Percentiles rank a stretch among this genome's conserved stretches.
Conservation (phyloP, 2,113 vertebrate species). For the Chionis minor region DNA sequence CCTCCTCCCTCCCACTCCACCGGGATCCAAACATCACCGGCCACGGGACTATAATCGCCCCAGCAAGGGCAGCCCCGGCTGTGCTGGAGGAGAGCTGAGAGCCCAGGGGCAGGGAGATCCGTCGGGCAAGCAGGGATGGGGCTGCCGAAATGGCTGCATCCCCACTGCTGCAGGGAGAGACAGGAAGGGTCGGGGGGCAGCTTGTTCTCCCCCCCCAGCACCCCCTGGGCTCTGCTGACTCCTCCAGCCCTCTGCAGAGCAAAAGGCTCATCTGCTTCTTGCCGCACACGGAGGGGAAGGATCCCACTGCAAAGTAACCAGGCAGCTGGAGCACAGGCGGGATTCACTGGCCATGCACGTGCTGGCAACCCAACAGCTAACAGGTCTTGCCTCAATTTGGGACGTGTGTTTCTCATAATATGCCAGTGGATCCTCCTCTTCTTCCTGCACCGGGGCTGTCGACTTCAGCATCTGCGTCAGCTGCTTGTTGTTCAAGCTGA, state of each 20-base stretch:
- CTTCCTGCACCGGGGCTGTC: slow-evolving; percentile 74
- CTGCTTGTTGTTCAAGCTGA: slow-evolving; percentile 93
- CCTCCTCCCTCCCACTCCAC: not conserved
- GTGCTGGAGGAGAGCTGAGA: not conserved
- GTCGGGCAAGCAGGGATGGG: not conserved
- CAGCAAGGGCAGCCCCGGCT: not conserved
- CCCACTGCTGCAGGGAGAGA: not conserved
- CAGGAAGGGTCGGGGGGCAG: not conserved
- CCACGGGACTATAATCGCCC: rapidly evolving
- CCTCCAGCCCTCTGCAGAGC: not conserved
- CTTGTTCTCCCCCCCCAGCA: not conserved
- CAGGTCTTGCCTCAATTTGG: slow-evolving; percentile 85
- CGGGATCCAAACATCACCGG: not conserved
- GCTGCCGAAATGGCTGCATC: not conserved
- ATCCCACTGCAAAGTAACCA: rapidly evolving
- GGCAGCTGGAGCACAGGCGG: not conserved
- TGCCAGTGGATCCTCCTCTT: slow-evolving; percentile 90
- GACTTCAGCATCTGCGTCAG: slow-evolving; percentile 94
- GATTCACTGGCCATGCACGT: rapidly evolving
- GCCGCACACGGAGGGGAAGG: not conserved
- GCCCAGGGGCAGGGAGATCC: not conserved
- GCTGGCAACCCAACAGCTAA: not conserved
- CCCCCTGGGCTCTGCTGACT: not conserved
- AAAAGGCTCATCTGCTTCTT: not conserved
- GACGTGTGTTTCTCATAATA: slow-evolving; percentile 89